A percentile compares a stretch with the other conserved stretches of the same genome.
phyloP scores from a whole-genome alignment of 2,113 vertebrate species.

The Semicossyphus pulcher region DNA sequence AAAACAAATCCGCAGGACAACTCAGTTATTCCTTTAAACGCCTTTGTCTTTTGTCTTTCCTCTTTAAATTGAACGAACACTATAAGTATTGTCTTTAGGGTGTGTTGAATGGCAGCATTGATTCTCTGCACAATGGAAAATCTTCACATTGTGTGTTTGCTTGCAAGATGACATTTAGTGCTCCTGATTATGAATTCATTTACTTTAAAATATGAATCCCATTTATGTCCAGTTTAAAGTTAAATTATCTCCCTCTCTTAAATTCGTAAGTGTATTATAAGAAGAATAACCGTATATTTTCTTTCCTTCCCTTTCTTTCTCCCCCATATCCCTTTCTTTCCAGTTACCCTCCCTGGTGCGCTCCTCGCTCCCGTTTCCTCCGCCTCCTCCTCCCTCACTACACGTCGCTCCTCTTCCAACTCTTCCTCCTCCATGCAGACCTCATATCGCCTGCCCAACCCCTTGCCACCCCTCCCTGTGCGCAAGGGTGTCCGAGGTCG shows the following conservation, averaged over 20 bases:
- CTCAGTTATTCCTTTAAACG: constrained; percentile 14
- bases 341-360: constrained; percentile 88
- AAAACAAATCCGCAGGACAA: constrained; percentile 44
- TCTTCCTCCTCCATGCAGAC: constrained; percentile 89
- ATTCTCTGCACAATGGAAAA: too few relatives aligned
- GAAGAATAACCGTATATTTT: neutral
- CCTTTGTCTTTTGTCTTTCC: neutral
- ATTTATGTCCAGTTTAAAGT: too few relatives aligned
- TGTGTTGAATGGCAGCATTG: too few relatives aligned
- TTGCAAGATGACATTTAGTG: too few relatives aligned
- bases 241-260: neutral
- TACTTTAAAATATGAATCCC: too few relatives aligned
- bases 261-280: neutral
- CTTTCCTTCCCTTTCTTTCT: neutral
- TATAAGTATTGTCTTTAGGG: too few relatives aligned
- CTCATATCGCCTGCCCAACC: constrained; percentile 87
- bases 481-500: constrained; percentile 89
- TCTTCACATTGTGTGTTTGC: too few relatives aligned
- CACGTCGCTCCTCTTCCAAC: constrained; percentile 87
- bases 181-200: too few relatives aligned
- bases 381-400: constrained; percentile 82
- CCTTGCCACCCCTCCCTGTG: constrained; percentile 84
- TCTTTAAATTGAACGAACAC: too few relatives aligned
- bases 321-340: constrained; percentile 37
- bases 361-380: constrained; percentile 83